Base-by-base conservation (phyloP, 30 jellyfish, hydroid and myxozoan genomes). In the Rhopilema esculentum region DNA sequence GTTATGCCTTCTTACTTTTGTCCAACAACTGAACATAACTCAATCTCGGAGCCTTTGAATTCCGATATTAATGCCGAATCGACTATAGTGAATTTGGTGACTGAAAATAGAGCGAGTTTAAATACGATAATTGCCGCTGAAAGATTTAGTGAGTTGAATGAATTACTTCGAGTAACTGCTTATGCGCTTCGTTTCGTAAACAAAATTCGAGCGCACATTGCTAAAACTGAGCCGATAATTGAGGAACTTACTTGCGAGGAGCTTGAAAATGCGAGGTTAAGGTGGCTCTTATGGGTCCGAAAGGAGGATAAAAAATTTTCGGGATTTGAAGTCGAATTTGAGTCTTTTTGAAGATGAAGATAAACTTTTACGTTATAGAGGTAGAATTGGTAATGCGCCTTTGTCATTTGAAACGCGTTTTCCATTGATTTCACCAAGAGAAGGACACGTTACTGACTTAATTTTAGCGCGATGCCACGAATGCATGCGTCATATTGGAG, bases 401-500 rank as follows among this genome's bases (percentile, higher is more conserved):
- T n/a, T 79, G 33, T 6, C 63, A 12, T 79, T 20, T 40, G 80
- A 52, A 51, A 18, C 67, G 0, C 62, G 32, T 0, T 79, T n/a
- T 64, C 89, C 89, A 0, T 53, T 64, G 18, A 18, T 79, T 23
- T 75, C 62, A 28, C 89, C 79, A 1, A n/a, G 40, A 24, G 65
- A 79, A 1, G 62, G 72, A 9, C 79, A 53, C 30, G 17, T 79
- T 8, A 51, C 80, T 0, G 66, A 79, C 8, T 33, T 79, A 1
- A 61, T 79, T 26, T 21, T 79, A 8, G 15, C 51, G 24, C 23
- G 49, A 22, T 27, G 83, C 23, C 91, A 81, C 66, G 70, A 81
- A 67, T 29, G 16, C 16, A 85, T 81, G 16, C 91, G 67, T n/a
- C n/a, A n/a, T 74, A 65, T 48, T n/a, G 89, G 72, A 1, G 82